Conservation (phyloP, 2,888 invertebrate species). For the Archips xylosteana region DNA sequence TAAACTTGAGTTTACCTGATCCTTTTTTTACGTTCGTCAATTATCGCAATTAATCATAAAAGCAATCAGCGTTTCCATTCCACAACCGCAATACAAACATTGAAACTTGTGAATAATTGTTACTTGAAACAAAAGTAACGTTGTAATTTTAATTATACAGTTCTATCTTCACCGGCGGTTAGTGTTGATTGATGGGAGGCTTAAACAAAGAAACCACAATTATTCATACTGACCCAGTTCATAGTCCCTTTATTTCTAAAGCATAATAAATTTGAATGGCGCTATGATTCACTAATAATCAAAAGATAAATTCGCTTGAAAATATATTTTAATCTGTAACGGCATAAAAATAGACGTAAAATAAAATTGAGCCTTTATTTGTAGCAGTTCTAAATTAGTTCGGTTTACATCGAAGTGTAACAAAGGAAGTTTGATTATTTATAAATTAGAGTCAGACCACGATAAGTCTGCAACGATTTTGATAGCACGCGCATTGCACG, state of each 20-base stretch:
- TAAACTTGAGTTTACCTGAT: not conserved
- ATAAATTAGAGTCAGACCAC: too few relatives aligned
- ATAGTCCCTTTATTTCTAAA: constrained; percentile 17
- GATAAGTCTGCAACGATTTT: too few relatives aligned
- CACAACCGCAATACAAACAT: constrained; percentile 27
- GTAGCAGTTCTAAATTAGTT: too few relatives aligned
- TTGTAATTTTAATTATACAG: constrained; percentile 46
- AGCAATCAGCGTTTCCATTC: constrained; percentile 35
- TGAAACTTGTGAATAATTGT: constrained; percentile 42
- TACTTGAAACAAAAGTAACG: constrained; percentile 43
- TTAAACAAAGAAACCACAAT: constrained; percentile 66
- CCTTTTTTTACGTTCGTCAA: not conserved
- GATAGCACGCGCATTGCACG: too few relatives aligned
- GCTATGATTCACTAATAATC: not conserved
- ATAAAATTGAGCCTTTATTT: too few relatives aligned
- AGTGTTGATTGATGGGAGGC: constrained; percentile 60
- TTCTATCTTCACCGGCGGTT: constrained; percentile 52
- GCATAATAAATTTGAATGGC: constrained; percentile 7
- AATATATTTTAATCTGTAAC: too few relatives aligned
- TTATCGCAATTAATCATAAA: constrained; percentile 32
- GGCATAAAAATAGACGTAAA: too few relatives aligned
- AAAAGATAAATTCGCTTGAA: not conserved
- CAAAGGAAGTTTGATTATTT: too few relatives aligned
- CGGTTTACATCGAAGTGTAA: too few relatives aligned
- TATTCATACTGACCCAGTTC: constrained; percentile 57